Base-by-base conservation (phyloP, 1,140 invertebrate species). In the Lethrus apterus region DNA sequence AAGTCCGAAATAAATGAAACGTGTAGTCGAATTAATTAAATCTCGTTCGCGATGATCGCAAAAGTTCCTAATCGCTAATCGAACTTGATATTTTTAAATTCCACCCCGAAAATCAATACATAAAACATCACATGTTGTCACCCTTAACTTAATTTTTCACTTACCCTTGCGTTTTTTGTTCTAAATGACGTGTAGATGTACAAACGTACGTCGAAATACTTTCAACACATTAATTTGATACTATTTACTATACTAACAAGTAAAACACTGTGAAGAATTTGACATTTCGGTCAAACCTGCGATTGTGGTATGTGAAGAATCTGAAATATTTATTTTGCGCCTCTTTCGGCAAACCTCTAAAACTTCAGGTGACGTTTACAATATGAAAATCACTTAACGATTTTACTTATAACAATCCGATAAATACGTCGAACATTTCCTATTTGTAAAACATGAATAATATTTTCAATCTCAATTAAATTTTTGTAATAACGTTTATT, bases 271-370 rank as follows among this genome's bases (percentile, higher is more conserved):
- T 59, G 56, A 66, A 65, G 64, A 65, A 67, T 67, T 67, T 67
- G 65, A 67, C 65, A 67, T 67, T 67, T 67, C 60, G 56, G 63
- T 66, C 65, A 63, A 66, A 67, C 65, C 63, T 64, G 61, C 55
- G 59, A 64, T 56, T 62, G 51, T 53, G 63, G 65, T 55, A 67
- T 67, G 62, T 48, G 18, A 44, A 58, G 65, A 62, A 67, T 67
- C 53, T 60, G 58, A 67, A 67, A 64, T 65, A 67, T 67, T 66
- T 64, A 63, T 56, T 54, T 50, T 52, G 62, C 51, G 50, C 65
- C 54, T 54, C 65, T 66, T 45, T 24, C 47, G 56, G 48, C 54
- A 67, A 64, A 63, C 47, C 51, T 64, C 40, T 48, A 14, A 56
- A 66, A 38, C 57, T 52, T 17, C 35, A 21, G 23, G 46, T 15